Evolutionary conservation across 2,113 vertebrate genomes (phyloP).

Genomic region (Castor canadensis): DNA sequence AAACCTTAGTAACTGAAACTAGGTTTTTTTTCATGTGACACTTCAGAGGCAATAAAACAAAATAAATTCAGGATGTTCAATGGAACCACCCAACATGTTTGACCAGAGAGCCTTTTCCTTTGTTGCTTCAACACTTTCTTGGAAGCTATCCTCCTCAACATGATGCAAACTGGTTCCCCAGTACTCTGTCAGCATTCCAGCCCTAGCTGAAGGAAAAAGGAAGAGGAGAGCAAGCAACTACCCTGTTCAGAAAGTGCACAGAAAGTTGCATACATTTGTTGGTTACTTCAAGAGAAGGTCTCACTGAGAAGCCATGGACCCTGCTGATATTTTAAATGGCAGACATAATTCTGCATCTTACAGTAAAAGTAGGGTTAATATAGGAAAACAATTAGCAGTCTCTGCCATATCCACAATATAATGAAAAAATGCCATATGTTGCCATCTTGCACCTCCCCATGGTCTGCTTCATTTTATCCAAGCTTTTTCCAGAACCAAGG

Average conservation of each 20-base stretch:
- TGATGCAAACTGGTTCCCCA: neutral
- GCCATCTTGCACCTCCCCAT: neutral
- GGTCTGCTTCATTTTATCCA: neutral
- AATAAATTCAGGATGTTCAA: too few species aligned
- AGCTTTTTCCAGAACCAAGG: neutral
- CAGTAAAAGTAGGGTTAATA: neutral
- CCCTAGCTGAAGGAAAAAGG: neutral
- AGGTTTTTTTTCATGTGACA: neutral
- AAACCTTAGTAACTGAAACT: neutral
- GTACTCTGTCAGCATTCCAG: neutral
- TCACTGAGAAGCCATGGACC: neutral
- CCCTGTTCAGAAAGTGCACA: neutral
- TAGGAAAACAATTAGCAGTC: too few species aligned
- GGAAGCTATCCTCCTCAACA: neutral
- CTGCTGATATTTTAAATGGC: constrained; percentile 8
- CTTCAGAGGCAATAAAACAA: neutral
- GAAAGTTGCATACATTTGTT: neutral
- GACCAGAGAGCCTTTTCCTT: neutral
- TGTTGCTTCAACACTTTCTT: neutral
- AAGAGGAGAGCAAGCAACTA: neutral
- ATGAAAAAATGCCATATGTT: neutral
- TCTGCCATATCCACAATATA: neutral
- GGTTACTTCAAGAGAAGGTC: neutral
- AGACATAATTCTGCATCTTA: neutral
- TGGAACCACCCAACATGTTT: neutral